These are phyloP conservation scores for Nephrocerus scutellatus DNA, from an alignment of 2,888 invertebrate genomes.

Conservation along the genomic window DNA sequence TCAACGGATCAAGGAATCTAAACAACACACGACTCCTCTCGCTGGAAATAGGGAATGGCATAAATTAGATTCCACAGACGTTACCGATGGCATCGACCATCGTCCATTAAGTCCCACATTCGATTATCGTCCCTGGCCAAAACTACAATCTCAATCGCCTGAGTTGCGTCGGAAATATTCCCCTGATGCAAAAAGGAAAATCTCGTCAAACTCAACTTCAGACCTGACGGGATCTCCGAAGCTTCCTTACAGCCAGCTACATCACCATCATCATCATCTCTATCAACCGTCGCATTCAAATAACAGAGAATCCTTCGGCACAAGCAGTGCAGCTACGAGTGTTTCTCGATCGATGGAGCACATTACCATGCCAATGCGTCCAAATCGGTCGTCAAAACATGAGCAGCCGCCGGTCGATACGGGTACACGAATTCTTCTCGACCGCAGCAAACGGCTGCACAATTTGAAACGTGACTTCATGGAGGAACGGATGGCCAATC, in stretches of 20 bases:
- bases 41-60: no score
- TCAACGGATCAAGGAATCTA: no score
- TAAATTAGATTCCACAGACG: no score
- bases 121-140: no score
- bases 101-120: no score
- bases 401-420: slow-evolving; percentile 29
- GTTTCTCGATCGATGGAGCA: slow-evolving; percentile 17
- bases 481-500: slow-evolving; percentile 43
- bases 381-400: no score
- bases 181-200: slow-evolving; percentile 4
- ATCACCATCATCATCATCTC: slow-evolving; percentile 19
- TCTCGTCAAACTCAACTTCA: slow-evolving; percentile 16
- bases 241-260: no score
- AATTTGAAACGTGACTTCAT: slow-evolving; percentile 45
- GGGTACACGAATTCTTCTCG: slow-evolving; percentile 38
- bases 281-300: slow-evolving; percentile 30
- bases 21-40: no score
- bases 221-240: slow-evolving; percentile 19
- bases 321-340: slow-evolving; percentile 22
- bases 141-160: slow-evolving; percentile 34
- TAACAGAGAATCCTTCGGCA: slow-evolving; percentile 14
- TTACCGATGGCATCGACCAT: no score
- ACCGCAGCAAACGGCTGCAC: slow-evolving; percentile 43
- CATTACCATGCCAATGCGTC: slow-evolving; percentile 24
- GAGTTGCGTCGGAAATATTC: slow-evolving; percentile 18